phyloP scores from a whole-genome alignment of 1,140 invertebrate species.

The Druon quercuslanigerum region DNA sequence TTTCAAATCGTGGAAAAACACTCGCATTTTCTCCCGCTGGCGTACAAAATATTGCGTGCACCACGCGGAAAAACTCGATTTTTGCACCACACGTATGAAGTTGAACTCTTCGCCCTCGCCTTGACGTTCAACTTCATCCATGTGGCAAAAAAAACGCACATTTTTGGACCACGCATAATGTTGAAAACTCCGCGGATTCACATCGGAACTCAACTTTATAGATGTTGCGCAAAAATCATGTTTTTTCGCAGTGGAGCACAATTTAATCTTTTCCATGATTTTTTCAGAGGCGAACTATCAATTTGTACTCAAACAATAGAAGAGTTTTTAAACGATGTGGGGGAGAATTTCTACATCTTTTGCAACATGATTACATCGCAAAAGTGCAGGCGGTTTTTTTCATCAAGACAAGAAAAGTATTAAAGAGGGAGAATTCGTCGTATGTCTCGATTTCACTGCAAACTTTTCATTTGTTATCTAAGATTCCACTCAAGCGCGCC shows the following conservation, averaged over 20 bases:
- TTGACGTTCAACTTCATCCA: too few species aligned
- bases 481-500: background rate
- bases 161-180: too few species aligned
- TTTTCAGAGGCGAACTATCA: slow-evolving; percentile 5
- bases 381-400: background rate
- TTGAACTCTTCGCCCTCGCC: too few species aligned
- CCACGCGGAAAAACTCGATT: background rate
- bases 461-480: background rate
- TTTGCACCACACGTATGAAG: too few species aligned
- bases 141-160: too few species aligned
- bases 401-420: background rate
- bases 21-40: slow-evolving; percentile 2
- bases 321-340: slow-evolving; percentile 6
- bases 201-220: too few species aligned
- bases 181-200: too few species aligned
- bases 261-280: background rate
- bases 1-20: slow-evolving; percentile 15
- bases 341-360: background rate
- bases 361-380: background rate
- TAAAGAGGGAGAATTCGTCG: background rate
- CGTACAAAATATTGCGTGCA: background rate
- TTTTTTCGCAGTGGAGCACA: too few species aligned
- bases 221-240: too few species aligned
- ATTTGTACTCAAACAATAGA: background rate
- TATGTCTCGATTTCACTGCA: background rate